Base-by-base conservation (phyloP, 1,140 invertebrate species). In the Aradophagus sp. region DNA sequence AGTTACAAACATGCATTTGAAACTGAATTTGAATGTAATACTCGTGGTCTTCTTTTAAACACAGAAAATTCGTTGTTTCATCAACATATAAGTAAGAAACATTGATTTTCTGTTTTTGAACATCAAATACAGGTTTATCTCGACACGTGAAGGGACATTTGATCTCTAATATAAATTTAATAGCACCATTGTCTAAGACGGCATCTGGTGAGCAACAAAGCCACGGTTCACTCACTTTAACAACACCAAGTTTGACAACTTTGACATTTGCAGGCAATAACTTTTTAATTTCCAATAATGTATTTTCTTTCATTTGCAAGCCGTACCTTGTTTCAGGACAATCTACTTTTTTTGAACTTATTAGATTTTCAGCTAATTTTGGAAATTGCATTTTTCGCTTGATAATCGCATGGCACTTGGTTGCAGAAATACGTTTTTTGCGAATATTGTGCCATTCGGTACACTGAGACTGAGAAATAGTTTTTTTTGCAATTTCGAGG, bases 391-490 rank as follows among this genome's bases (percentile, higher is more conserved):
- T 23, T 23, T 8, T 23, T 8, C 20, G 20, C 4, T 4, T 23
- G 4, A 23, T 6, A 5, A 31, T 31, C 2, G 29, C 4, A 11
- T 31, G 29, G n/a, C 29, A 4, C n/a, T 31, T 31, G 2, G 29
- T 31, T 31, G 29, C 5, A 31, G 29, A 31, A 31, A 31, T 31
- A 6, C 29, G 4, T 8, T 31, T 31, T 31, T 11, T 2, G n/a
- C 29, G 29, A 31, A 31, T 31, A 31, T 31, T 10, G n/a, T 6
- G n/a, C 29, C 29, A 31, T 31, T 31, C 29, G n/a, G 29, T 5
- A 31, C 29, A 31, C 4, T 31, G 4, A 11, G n/a, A 31, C n/a
- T 31, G n/a, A 4, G n/a, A 5, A 31, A 31, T 10, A 31, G 29
- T 23, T 23, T 23, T 23, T 23, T 23, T 31, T 4, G 29, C 29